Base-by-base conservation (phyloP, 2,888 invertebrate genomes). In the Minunthozetes semirufus region DNA sequence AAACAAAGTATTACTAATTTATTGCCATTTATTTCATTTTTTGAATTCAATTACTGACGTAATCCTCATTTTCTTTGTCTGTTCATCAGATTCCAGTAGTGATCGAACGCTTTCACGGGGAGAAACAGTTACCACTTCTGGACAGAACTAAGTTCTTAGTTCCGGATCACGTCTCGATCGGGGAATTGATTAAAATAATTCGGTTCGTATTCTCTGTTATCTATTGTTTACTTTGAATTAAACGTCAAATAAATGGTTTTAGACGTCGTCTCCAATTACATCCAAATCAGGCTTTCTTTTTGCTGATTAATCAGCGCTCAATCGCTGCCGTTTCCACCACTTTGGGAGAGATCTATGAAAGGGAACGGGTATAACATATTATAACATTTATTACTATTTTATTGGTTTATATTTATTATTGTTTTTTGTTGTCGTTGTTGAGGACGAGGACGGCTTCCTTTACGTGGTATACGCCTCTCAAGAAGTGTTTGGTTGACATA, bases 401-500 rank as follows among this genome's bases (percentile, higher is more conserved):
- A 13, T 56, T 27, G 63, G 17, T 70, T 46, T 29, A 3, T 33
- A 48, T 29, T 70, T 46, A 48, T 11, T 33, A 48, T 29, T 33
- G 29, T 1, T n/a, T 22, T 38, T 19, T 22, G 27, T 50, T 29
- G 19, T 29, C 19, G 38, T 8, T 66, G 17, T 74, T 70, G 19
- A 75, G 75, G 90, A 90, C 79, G 89, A 88, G 50, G 93, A 93
- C 82, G 94, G 94, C 0, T 94, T 92, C 81, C 86, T 94, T 0
- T 93, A 93, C 82, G 88, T 93, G 80, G 92, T 92, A 0, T 94
- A 93, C 82, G 92, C 93, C 0, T 92, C 92, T 29, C 93, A 94
- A 84, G 93, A 93, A 85, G 90, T 91, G 78, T 94, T 93, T 82
- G 93, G 93, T 70, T 71, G 61, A 33, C 46, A 46, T 17, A 42